Conservation (phyloP, 2,888 invertebrate species). For the Pardosa pseudoannulata region DNA sequence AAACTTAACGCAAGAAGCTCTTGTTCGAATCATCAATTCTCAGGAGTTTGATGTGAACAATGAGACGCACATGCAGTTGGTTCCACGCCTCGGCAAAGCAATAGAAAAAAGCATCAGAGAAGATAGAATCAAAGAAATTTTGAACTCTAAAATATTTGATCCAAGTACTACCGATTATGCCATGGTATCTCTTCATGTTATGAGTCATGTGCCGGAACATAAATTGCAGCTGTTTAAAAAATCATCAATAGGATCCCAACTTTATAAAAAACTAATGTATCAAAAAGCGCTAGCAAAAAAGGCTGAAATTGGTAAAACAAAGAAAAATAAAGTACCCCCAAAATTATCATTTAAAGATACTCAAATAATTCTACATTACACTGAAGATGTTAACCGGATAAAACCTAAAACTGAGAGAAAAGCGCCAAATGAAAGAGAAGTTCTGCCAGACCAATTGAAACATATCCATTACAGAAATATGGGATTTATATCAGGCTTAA, state of each 20-base stretch:
- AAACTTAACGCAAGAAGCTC: background rate
- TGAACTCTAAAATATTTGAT: slow-evolving; percentile 32
- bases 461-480: slow-evolving; percentile 52
- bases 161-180: slow-evolving; percentile 28
- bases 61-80: slow-evolving; percentile 35
- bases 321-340: background rate
- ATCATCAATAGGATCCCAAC: slow-evolving; percentile 35
- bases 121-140: slow-evolving; percentile 24
- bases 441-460: background rate
- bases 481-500: slow-evolving; percentile 56
- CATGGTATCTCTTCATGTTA: slow-evolving; percentile 10
- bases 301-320: background rate
- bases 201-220: slow-evolving; percentile 28
- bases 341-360: slow-evolving; percentile 52
- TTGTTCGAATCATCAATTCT: slow-evolving; percentile 38
- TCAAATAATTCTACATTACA: slow-evolving; percentile 30
- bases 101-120: slow-evolving; percentile 8
- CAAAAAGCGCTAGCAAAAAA: background rate
- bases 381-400: background rate
- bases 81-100: background rate
- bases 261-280: slow-evolving; percentile 33
- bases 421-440: no score
- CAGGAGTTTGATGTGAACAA: slow-evolving; percentile 25
- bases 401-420: background rate
- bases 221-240: slow-evolving; percentile 36